phyloP scores from a whole-genome alignment of 2,888 invertebrate genomes.

The Stenodema calcarata region DNA sequence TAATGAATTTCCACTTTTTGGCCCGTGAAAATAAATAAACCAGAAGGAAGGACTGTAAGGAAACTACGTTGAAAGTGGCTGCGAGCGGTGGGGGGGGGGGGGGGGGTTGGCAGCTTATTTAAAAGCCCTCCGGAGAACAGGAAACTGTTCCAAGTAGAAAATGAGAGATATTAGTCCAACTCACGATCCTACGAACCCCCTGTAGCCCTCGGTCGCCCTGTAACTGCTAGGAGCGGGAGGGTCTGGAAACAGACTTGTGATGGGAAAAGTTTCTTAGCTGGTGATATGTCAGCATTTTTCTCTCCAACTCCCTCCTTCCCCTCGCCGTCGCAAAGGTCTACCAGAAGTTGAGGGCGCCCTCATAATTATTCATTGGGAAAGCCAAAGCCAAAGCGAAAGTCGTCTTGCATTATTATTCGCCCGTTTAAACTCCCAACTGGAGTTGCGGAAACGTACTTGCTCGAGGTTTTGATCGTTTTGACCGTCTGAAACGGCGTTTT shows the following conservation, averaged over 20 bases:
- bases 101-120: slow-evolving; percentile 30
- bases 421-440: not conserved
- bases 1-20: slow-evolving; percentile 38
- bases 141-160: slow-evolving; percentile 39
- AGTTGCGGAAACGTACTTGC: not conserved
- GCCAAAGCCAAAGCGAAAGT: not conserved
- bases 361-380: slow-evolving; percentile 24
- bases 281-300: slow-evolving; percentile 51
- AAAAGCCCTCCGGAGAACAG: slow-evolving; percentile 41
- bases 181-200: not conserved
- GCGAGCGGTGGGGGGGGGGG: not conserved
- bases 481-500: not conserved
- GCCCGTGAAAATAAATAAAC: not conserved
- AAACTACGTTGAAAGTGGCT: not conserved
- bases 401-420: not conserved
- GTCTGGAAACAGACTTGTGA: slow-evolving; percentile 27
- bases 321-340: not conserved
- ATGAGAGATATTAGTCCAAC: slow-evolving; percentile 49
- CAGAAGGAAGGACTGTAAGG: not conserved
- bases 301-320: not conserved
- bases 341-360: slow-evolving; percentile 7
- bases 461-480: not conserved
- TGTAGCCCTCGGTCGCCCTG: not conserved
- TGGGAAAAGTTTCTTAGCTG: slow-evolving; percentile 50
- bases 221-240: not conserved